Evolutionary conservation across 2,888 invertebrate genomes (phyloP), one percentile per base, ranked within the genome.

Genomic region (Spatulosminthurus flaviceps): DNA sequence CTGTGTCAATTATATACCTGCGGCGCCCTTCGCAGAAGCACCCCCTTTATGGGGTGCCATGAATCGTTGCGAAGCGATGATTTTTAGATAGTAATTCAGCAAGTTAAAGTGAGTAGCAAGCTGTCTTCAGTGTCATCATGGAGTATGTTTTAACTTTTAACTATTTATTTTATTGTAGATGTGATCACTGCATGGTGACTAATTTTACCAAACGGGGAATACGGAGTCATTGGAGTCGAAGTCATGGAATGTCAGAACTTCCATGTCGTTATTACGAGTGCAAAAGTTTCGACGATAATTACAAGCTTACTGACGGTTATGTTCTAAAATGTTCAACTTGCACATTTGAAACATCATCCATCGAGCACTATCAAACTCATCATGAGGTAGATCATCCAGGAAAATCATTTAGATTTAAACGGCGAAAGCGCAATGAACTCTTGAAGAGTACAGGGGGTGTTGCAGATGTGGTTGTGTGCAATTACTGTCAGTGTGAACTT

Each of bases 401-500:
- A 5, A 42, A 76, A 69, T 71, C 77, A 11, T 81, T 80, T 64
- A 64, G 80, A 51, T 73, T 81, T 26, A 81, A 81, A 51, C 28
- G 81, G 42, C 21, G 73, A 66, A 77, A 79, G 22, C 74, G 79
- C 0, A 77, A 61, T 42, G 72, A 79, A 42, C 16, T 79, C 5
- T 51, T 66, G 67, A 69, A 43, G n/a, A 71, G 43, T 13, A 26
- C n/a, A 16, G n/a, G 21, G 13, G 29, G 24, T 1, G 13, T 41
- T 11, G 41, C 26, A 4, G 42, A 29, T 19, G 26, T 78, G 41
- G 78, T 73, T 13, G 66, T 87, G 42, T 86, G 88, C 77, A 84
- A 87, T 77, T 86, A 87, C 87, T 87, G 88, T 82, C 80, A 87
- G 9, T 87, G 87, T 70, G 84, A 86, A 0, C 88, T 87, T 76